These are phyloP conservation scores for Parelbella ahira DNA, from an alignment of 2,888 invertebrate genomes.

Conservation along the genomic window DNA sequence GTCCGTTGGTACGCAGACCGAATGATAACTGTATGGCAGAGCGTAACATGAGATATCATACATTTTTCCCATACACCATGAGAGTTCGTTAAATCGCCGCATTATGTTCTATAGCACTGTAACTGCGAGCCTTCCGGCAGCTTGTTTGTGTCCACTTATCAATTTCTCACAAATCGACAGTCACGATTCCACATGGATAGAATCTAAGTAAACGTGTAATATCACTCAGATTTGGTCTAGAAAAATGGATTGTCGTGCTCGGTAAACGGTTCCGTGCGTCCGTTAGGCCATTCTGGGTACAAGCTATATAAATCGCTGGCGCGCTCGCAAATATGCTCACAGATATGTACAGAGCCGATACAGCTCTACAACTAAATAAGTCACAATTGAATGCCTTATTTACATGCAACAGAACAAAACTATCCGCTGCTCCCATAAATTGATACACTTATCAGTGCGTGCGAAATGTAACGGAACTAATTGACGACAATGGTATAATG, in stretches of 20 bases:
- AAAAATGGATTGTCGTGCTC: conserved; percentile 33
- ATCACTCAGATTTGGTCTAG: conserved; percentile 32
- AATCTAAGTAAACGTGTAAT: conserved; percentile 40
- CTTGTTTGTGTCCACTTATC: conserved; percentile 49
- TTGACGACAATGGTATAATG: conserved; percentile 16
- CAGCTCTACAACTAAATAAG: conserved; percentile 22
- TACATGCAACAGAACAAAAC: conserved; percentile 23
- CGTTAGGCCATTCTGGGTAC: conserved; percentile 31
- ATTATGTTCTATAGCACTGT: conserved; percentile 42
- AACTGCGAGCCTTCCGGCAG: conserved; percentile 41
- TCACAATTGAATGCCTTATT: conserved; percentile 25
- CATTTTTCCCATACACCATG: conserved; percentile 56
- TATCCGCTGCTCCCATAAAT: conserved; percentile 23
- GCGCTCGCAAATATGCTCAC: conserved; percentile 21
- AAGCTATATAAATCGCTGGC: conserved; percentile 22
- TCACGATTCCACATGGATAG: conserved; percentile 55
- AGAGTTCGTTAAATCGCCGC: conserved; percentile 52
- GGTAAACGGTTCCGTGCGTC: conserved; percentile 31
- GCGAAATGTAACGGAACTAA: conserved; percentile 23
- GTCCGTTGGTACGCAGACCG: conserved; percentile 51
- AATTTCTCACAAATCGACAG: conserved; percentile 56
- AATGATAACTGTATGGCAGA: conserved; percentile 60
- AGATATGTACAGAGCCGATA: conserved; percentile 19
- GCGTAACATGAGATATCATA: conserved; percentile 45
- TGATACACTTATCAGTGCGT: conserved; percentile 23